Conservation (phyloP, 2,888 invertebrate species). For the Perizoma flavofasciatum region DNA sequence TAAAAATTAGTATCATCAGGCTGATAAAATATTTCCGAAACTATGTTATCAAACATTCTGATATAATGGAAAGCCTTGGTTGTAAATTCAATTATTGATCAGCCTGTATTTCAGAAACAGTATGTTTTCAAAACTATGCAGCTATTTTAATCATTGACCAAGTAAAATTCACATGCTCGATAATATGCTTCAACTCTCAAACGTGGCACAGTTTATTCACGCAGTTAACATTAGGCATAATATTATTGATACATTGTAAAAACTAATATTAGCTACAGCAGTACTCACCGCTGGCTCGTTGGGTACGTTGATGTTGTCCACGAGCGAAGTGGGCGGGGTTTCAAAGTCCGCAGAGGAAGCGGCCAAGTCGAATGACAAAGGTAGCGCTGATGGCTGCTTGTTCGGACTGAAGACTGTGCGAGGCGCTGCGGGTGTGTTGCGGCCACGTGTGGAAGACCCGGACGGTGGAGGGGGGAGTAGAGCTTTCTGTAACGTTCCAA, state of each 20-base stretch:
- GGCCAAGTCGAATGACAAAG: conserved; percentile 65
- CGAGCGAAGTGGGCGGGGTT: conserved; percentile 51
- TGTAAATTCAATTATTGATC: too few relatives aligned
- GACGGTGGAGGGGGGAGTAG: conserved; percentile 75
- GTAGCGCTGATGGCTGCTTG: conserved; percentile 45
- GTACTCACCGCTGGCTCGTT: conserved; percentile 60
- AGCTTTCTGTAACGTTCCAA: conserved; percentile 61
- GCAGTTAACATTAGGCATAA: conserved; percentile 11
- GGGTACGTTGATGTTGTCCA: conserved; percentile 54
- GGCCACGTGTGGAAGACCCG: conserved; percentile 59
- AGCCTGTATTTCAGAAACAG: neutral
- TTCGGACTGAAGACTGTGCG: conserved; percentile 65
- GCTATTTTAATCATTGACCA: neutral
- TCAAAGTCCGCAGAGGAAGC: conserved; percentile 62
- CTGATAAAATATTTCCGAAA: too few relatives aligned
- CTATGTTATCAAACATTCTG: too few relatives aligned
- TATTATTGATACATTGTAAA: neutral
- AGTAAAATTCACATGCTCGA: conserved; percentile 3
- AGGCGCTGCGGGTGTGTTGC: conserved; percentile 57
- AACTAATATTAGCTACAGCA: neutral
- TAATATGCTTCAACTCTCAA: conserved; percentile 13
- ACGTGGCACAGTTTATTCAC: neutral
- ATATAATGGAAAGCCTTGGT: too few relatives aligned
- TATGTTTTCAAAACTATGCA: neutral
- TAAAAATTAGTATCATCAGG: too few relatives aligned